Evolutionary conservation across 2,888 invertebrate genomes (phyloP).

Genomic region (Aproaerema taeniolella): DNA sequence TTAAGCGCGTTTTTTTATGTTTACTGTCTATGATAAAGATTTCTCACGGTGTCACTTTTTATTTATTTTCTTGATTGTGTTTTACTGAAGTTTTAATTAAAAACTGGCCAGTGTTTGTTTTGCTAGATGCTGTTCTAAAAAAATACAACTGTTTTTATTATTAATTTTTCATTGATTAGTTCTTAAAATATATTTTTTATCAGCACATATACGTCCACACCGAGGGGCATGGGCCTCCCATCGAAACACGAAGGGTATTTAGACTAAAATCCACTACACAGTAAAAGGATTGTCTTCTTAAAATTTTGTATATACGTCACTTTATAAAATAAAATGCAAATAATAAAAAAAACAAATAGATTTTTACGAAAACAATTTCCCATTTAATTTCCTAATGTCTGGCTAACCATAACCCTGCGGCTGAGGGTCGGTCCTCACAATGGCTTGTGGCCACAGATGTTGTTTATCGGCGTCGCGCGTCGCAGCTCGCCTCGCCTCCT

Average conservation of each 20-base stretch:
- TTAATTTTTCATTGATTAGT: not conserved
- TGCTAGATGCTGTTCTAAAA: not conserved
- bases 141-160: not conserved
- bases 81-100: not conserved
- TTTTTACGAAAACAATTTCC: no score
- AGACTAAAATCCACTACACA: not conserved
- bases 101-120: not conserved
- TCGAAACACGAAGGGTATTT: no score
- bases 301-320: not conserved
- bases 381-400: not conserved
- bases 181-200: no score
- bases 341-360: not conserved
- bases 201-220: no score
- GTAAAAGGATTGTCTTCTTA: not conserved
- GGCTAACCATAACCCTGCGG: not conserved
- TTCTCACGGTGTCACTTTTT: not conserved
- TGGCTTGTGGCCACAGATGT: constrained; percentile 64
- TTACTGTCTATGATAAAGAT: not conserved
- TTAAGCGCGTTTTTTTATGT: not conserved
- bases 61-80: not conserved
- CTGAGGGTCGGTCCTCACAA: constrained; percentile 35
- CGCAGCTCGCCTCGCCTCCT: constrained; percentile 25
- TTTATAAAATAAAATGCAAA: not conserved
- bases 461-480: constrained; percentile 54
- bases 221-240: no score